phyloP scores from a whole-genome alignment of 2,113 vertebrate genomes.

The Nettapus auritus region DNA sequence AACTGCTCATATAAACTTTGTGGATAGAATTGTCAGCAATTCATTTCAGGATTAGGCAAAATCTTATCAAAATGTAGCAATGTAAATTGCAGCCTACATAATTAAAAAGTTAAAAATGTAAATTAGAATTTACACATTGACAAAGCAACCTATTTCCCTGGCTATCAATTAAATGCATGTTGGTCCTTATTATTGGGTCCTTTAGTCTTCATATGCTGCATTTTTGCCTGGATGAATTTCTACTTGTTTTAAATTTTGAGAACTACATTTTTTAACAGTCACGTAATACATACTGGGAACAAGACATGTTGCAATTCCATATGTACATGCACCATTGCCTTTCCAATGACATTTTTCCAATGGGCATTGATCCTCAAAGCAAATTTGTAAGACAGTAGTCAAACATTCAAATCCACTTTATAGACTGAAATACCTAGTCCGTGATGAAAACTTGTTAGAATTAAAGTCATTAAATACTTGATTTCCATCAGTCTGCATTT shows the following conservation, averaged over 20 bases:
- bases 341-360: accelerated
- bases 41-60: not conserved
- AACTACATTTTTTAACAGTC: not conserved
- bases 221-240: not conserved
- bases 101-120: not conserved
- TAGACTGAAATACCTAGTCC: not conserved
- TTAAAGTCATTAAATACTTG: not conserved
- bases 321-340: not conserved
- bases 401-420: not conserved
- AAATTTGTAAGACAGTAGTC: not conserved
- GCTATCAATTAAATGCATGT: not conserved
- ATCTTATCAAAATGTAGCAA: not conserved
- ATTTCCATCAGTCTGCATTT: not conserved
- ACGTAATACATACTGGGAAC: not conserved
- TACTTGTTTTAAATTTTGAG: not conserved
- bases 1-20: not conserved
- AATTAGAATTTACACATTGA: not conserved
- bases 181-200: not conserved
- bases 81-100: not conserved
- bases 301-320: not conserved
- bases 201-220: not conserved
- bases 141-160: not conserved
- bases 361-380: not conserved
- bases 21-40: not conserved
- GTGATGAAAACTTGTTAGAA: not conserved